Conservation (phyloP, 1,140 invertebrate genomes). For the Homalodisca vitripennis region DNA sequence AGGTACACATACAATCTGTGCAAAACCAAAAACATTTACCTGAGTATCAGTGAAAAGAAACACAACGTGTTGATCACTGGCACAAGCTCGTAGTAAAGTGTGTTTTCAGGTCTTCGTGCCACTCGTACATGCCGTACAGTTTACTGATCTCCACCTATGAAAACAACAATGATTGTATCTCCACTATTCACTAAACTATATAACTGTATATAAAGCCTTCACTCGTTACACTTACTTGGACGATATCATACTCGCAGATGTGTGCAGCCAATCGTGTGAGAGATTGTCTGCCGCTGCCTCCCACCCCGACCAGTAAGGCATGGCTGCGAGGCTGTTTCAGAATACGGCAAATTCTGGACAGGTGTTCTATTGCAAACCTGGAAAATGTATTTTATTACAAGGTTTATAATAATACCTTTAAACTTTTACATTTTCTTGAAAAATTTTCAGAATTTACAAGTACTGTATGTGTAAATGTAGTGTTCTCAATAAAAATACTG, state of each 20-base stretch:
- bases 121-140: slow-evolving; percentile 54
- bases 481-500: too few relatives aligned
- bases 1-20: background rate
- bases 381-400: too few relatives aligned
- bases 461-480: too few relatives aligned
- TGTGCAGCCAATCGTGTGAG: slow-evolving; percentile 61
- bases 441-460: too few relatives aligned
- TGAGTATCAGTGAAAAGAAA: slow-evolving; percentile 69
- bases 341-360: slow-evolving; percentile 63
- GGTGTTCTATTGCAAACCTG: slow-evolving; percentile 62
- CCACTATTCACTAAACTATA: too few relatives aligned
- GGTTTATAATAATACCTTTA: too few relatives aligned
- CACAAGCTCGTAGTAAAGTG: slow-evolving; percentile 58
- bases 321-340: slow-evolving; percentile 61
- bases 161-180: too few relatives aligned
- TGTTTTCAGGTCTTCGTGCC: slow-evolving; percentile 63
- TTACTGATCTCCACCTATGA: slow-evolving; percentile 55
- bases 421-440: too few relatives aligned
- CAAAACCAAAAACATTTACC: slow-evolving; percentile 46
- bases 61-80: slow-evolving; percentile 57
- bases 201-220: too few relatives aligned
- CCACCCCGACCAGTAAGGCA: slow-evolving; percentile 61
- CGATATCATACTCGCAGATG: slow-evolving; percentile 61
- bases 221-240: too few relatives aligned
- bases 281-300: slow-evolving; percentile 65